These are phyloP conservation scores for Anthrax anthrax DNA, from an alignment of 2,888 invertebrate genomes.

Conservation along the genomic window DNA sequence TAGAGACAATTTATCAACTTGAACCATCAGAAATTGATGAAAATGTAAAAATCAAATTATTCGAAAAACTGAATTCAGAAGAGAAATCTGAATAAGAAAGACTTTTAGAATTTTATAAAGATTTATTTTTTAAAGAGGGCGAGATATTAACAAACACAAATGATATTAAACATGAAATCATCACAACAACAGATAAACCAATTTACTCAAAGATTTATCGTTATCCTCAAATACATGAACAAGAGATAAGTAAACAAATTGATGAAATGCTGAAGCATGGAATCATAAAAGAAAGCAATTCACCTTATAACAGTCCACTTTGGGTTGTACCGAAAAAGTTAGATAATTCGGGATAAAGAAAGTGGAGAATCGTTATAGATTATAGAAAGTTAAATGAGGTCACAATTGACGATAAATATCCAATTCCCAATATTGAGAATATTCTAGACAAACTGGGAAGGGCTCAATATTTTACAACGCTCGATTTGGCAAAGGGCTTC, in stretches of 20 bases:
- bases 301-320: constrained; percentile 3
- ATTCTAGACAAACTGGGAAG: too few species aligned
- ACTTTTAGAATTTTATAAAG: neutral
- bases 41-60: too few species aligned
- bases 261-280: constrained; percentile 15
- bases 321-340: constrained; percentile 5
- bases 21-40: too few species aligned
- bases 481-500: too few species aligned
- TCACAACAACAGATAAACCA: neutral
- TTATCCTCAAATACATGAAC: constrained; percentile 7
- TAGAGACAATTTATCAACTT: too few species aligned
- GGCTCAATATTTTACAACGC: too few species aligned
- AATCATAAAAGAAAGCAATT: constrained; percentile 3
- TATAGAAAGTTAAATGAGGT: too few species aligned
- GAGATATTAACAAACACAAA: neutral
- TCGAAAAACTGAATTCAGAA: neutral
- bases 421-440: too few species aligned
- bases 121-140: neutral
- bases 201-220: constrained; percentile 6
- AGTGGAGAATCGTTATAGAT: too few species aligned
- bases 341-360: constrained; percentile 5
- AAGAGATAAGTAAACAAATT: constrained; percentile 14
- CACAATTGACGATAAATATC: too few species aligned
- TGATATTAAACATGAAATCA: too few species aligned
- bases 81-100: neutral